Base-by-base conservation (phyloP, 2,797 vertebrate genomes). In the Sphenopsis melanotis region DNA sequence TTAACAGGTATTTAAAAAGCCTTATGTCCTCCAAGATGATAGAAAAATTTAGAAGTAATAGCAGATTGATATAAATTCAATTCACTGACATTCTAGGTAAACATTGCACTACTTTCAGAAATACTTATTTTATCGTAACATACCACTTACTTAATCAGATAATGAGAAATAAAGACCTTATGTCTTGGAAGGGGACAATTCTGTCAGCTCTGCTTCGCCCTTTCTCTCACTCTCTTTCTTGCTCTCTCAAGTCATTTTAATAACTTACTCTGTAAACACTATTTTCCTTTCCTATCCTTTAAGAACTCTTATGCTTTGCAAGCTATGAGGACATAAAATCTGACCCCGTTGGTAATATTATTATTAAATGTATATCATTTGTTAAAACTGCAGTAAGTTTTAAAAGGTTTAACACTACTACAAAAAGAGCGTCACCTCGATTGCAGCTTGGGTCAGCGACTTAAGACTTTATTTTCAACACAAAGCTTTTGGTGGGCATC, bases 101-200 rank as follows among this genome's bases (percentile, higher is more conserved):
- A 42, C 9, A 30, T 4, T 81, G 36, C 16, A 32, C 26, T 68
- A 46, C n/a, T 81, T 87, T 44, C 23, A 9, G 26, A 72, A 89
- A 53, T 2, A 1, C 16, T 57, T 85, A 3, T 44, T 69, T 42
- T 70, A 52, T 20, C 0, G 0, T 70, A 55, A 50, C 27, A 78
- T 41, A 26, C 13, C 12, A 39, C 14, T 22, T 74, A 30, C 23
- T 44, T n/a, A 29, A 39, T 41, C 23, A 56, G 42, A 41, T n/a
- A 59, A 46, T 26, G 34, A 85, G 56, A 83, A 88, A 50, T 29
- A 46, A 72, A 61, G 15, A 57, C 8, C 4, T 39, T 16, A 36
- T 24, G 11, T 44, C 39, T 32, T 53, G 6, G 46, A 39, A 83
- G 19, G 32, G 10, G 32, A 83, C 17, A 69, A 32, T 46, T 16